A percentile compares a stretch with the other conserved stretches of the same genome.
Evolutionary conservation across 1,140 invertebrate genomes (phyloP).

Genomic region (Drosophila aff.): DNA sequence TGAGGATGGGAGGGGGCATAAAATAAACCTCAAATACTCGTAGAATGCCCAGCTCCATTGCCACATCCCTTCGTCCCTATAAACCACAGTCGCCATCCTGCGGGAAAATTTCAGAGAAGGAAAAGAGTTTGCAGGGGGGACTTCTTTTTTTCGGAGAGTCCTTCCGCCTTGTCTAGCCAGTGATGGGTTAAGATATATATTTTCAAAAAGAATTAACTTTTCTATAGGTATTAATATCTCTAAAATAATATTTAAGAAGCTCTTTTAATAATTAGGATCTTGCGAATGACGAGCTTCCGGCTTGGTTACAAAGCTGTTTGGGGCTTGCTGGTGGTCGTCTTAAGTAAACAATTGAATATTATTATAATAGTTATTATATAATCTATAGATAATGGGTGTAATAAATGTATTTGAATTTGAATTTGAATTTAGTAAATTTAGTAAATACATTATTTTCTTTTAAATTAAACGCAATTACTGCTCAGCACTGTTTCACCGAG

Average conservation of each 20-base stretch:
- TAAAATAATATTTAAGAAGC: neutral
- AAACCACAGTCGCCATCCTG: conserved; percentile 19
- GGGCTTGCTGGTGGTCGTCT: too few species aligned
- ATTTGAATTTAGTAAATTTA: too few species aligned
- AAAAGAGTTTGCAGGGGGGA: conserved; percentile 1
- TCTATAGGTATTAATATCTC: neutral
- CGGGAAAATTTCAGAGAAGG: neutral
- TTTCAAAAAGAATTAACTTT: neutral
- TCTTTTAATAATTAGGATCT: neutral
- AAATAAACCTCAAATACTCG: conserved; percentile 81
- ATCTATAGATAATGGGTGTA: too few species aligned
- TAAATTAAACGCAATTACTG: neutral
- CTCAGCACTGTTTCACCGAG: neutral
- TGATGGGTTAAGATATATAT: neutral
- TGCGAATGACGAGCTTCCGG: neutral
- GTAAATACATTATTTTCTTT: too few species aligned
- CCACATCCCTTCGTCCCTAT: conserved; percentile 1
- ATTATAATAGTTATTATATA: too few species aligned
- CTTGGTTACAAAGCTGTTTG: too few species aligned
- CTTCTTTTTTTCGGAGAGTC: conserved; percentile 1
- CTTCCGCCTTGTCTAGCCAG: conserved; percentile 29
- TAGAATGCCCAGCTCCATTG: conserved; percentile 57
- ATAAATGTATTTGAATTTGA: neutral
- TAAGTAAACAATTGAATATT: too few species aligned
- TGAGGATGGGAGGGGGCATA: conserved; percentile 55